Conservation (phyloP, 1,140 invertebrate genomes). For the Drosophila takahashii region DNA sequence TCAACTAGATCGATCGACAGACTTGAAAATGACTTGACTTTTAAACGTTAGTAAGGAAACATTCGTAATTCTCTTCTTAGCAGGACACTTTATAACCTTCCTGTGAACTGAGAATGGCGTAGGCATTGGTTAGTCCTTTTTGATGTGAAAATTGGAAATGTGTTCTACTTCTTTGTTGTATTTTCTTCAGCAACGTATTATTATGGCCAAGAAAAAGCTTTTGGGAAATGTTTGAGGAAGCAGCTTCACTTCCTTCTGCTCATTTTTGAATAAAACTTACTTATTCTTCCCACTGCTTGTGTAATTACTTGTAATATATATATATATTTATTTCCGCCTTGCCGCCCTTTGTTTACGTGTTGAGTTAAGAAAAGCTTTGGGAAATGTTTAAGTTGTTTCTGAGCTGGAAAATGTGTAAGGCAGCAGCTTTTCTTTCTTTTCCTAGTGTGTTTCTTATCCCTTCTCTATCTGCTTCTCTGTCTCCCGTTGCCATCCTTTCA, state of each 20-base stretch:
- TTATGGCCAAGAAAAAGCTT: not conserved
- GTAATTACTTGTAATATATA: not conserved
- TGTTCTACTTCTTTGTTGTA: not conserved
- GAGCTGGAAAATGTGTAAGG: constrained; percentile 20
- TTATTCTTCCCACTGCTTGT: not conserved
- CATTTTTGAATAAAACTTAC: not conserved
- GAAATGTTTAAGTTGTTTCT: constrained; percentile 3
- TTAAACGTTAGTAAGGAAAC: constrained; percentile 56
- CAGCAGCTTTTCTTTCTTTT: constrained; percentile 14
- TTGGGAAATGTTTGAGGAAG: not conserved
- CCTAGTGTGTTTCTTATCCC: not conserved
- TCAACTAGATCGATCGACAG: constrained; percentile 54
- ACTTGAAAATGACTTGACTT: constrained; percentile 10
- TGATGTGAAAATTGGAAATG: constrained; percentile 7
- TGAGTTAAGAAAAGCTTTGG: constrained; percentile 1
- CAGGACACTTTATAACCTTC: not conserved
- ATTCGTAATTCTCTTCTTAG: constrained; percentile 3
- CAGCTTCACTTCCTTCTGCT: not conserved
- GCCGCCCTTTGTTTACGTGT: not conserved
- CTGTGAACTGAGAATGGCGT: not conserved
- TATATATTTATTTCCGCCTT: constrained; percentile 3
- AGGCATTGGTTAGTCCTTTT: not conserved
- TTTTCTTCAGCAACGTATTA: not conserved
- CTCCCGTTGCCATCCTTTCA: not conserved
- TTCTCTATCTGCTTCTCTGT: not conserved